Conservation (phyloP, 2,888 invertebrate species). For the Gymnosoma rotundatum region DNA sequence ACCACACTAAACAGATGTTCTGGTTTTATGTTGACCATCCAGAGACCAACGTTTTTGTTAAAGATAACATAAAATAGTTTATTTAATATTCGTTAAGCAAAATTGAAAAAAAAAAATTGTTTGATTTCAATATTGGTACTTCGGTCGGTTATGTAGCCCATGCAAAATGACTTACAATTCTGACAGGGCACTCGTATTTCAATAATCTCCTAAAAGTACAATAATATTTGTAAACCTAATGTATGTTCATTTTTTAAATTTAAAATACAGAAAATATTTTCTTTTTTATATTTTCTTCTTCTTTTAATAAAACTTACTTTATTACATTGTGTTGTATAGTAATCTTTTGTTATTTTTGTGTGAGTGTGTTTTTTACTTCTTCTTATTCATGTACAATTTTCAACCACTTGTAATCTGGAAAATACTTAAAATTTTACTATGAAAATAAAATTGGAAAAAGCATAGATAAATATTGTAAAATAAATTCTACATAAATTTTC, state of each 20-base stretch:
- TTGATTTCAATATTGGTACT: too few species aligned
- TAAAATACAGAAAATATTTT: neutral
- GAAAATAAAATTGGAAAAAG: neutral
- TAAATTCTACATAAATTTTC: constrained; percentile 34
- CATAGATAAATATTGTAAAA: neutral
- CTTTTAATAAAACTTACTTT: neutral
- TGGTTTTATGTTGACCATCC: too few species aligned
- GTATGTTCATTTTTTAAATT: neutral
- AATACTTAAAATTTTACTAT: neutral
- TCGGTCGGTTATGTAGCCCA: too few species aligned
- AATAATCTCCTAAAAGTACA: neutral
- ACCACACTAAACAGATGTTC: too few species aligned
- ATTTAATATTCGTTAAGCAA: too few species aligned
- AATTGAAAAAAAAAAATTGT: too few species aligned
- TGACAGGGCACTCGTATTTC: neutral
- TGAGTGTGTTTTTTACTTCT: neutral
- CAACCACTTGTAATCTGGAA: neutral
- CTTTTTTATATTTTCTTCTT: neutral
- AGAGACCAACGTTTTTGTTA: too few species aligned
- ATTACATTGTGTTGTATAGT: neutral
- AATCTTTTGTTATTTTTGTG: neutral
- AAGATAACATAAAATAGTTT: too few species aligned
- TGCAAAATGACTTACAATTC: neutral
- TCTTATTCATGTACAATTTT: neutral
- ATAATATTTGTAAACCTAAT: neutral